A percentile compares a stretch with the other conserved stretches of the same genome.
Conservation (phyloP, 1,140 invertebrate genomes). For the Meteorus sp. region DNA sequence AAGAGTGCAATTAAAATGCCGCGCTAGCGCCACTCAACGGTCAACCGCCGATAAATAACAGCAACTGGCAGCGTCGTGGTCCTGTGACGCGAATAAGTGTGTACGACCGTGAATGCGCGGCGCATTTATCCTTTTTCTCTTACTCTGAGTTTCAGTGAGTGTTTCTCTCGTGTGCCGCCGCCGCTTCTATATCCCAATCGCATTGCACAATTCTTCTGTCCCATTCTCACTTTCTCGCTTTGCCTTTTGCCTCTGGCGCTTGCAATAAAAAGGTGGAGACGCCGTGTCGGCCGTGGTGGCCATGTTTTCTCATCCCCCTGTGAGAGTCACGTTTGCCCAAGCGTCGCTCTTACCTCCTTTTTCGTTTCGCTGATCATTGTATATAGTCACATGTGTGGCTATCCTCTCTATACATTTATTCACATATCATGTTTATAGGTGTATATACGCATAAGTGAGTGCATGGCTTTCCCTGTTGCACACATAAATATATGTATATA, state of each 20-base stretch:
- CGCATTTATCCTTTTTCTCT: constrained; percentile 32
- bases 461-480: no score
- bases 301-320: constrained; percentile 51
- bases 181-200: background rate
- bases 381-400: background rate
- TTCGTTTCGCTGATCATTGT: constrained; percentile 24
- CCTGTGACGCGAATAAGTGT: constrained; percentile 26
- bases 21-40: constrained; percentile 58
- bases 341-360: constrained; percentile 26
- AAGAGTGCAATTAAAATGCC: constrained; percentile 60
- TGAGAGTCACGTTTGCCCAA: constrained; percentile 27
- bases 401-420: no score
- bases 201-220: background rate
- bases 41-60: constrained; percentile 58
- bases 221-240: constrained; percentile 18
- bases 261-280: constrained; percentile 60
- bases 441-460: no score
- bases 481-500: no score
- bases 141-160: constrained; percentile 17
- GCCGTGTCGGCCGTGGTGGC: constrained; percentile 41
- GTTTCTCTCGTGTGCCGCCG: no score
- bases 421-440: no score
- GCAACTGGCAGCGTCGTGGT: constrained; percentile 37
- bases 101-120: constrained; percentile 12
- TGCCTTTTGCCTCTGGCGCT: constrained; percentile 48